Conservation (phyloP, 2,113 vertebrate genomes). For the Saccopteryx leptura region DNA sequence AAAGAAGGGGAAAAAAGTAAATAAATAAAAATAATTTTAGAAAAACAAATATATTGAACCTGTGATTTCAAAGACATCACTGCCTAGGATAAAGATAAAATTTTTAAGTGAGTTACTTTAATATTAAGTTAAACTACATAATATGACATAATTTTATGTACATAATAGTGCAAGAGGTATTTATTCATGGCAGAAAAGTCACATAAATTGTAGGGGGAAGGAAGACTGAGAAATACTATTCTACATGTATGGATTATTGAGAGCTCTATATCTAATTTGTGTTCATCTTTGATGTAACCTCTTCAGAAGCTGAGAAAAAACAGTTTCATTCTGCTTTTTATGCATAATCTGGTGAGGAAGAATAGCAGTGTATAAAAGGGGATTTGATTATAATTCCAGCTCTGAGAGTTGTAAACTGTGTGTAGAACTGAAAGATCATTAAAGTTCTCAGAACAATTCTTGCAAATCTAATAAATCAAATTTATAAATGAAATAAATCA, state of each 20-base stretch:
- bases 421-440: neutral
- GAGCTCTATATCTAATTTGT: neutral
- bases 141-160: neutral
- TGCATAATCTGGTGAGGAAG: neutral
- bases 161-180: neutral
- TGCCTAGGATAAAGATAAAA: neutral
- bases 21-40: neutral
- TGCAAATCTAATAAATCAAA: neutral
- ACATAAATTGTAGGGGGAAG: neutral
- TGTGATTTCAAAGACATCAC: neutral
- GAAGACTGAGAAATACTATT: neutral
- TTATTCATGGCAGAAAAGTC: neutral
- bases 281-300: neutral
- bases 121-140: neutral
- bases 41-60: neutral
- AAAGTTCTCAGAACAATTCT: neutral
- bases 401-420: neutral
- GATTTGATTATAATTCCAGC: neutral
- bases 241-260: neutral
- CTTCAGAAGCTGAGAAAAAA: neutral
- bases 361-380: neutral
- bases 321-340: neutral
- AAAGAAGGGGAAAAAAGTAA: too few species aligned
- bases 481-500: constrained; percentile 44
- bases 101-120: neutral